Conservation (phyloP, 1,140 invertebrate species). For the Luehdorfia chinensis region DNA sequence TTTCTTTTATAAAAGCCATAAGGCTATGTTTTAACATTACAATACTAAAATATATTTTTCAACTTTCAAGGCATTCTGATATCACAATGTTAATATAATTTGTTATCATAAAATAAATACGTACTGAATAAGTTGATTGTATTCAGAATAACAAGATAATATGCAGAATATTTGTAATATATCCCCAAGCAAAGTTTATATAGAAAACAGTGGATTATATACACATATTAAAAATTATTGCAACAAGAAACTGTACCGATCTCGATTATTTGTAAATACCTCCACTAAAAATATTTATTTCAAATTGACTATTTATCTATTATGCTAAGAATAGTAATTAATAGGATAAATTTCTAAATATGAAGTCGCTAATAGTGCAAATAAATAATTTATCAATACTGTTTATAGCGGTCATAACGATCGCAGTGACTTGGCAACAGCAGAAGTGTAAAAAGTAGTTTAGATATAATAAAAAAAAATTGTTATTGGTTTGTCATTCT, state of each 20-base stretch:
- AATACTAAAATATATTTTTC: slow-evolving; percentile 30
- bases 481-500: too few species aligned
- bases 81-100: slow-evolving; percentile 36
- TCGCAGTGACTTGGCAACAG: too few species aligned
- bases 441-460: too few species aligned
- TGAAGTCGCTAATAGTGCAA: not conserved
- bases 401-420: too few species aligned
- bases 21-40: slow-evolving; percentile 13
- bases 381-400: too few species aligned
- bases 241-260: too few species aligned
- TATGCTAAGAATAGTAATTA: slow-evolving; percentile 23
- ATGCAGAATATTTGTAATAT: too few species aligned
- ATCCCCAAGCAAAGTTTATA: too few species aligned
- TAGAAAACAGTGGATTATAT: too few species aligned
- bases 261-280: not conserved
- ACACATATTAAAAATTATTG: too few species aligned
- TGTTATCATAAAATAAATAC: slow-evolving; percentile 12
- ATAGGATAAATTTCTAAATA: slow-evolving; percentile 19
- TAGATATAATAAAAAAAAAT: too few species aligned
- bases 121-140: not conserved
- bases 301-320: slow-evolving; percentile 34
- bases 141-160: not conserved
- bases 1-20: not conserved
- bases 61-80: slow-evolving; percentile 40
- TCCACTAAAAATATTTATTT: slow-evolving; percentile 19